phyloP scores from a whole-genome alignment of 2,113 vertebrate genomes.

The Dicentrarchus labrax region DNA sequence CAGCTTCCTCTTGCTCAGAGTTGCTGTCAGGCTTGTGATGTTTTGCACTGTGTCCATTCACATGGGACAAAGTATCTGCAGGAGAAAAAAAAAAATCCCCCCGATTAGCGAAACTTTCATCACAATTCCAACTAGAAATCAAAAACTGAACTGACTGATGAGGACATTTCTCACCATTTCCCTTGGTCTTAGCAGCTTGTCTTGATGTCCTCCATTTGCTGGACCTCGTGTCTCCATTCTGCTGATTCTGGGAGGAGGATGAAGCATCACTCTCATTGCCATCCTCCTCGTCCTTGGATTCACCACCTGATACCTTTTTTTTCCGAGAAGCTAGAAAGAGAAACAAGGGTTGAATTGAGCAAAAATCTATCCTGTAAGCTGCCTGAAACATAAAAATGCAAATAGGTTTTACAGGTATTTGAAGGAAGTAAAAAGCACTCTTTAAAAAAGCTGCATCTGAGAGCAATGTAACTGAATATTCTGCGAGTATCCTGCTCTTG shows the following conservation, averaged over 20 bases:
- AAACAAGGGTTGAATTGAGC: neutral
- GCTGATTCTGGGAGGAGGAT: constrained; percentile 50
- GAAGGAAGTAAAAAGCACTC: neutral
- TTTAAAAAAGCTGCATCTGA: neutral
- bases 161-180: constrained; percentile 60
- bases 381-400: neutral
- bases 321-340: constrained; percentile 65
- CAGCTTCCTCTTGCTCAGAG: constrained; percentile 67
- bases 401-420: neutral
- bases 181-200: constrained; percentile 52
- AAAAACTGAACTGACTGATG: neutral
- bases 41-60: constrained; percentile 80
- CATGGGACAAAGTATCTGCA: constrained; percentile 69
- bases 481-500: no score
- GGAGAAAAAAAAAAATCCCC: neutral
- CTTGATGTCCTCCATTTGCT: constrained; percentile 26
- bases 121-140: neutral
- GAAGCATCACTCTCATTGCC: constrained; percentile 57
- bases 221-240: constrained; percentile 66
- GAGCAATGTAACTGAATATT: neutral
- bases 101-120: constrained; percentile 6
- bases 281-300: constrained; percentile 74
- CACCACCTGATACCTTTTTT: constrained; percentile 58
- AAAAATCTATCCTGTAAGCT: neutral
- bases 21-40: constrained; percentile 59